Evolutionary conservation across 2,888 invertebrate genomes (phyloP).

Genomic region (Seira musarum): DNA sequence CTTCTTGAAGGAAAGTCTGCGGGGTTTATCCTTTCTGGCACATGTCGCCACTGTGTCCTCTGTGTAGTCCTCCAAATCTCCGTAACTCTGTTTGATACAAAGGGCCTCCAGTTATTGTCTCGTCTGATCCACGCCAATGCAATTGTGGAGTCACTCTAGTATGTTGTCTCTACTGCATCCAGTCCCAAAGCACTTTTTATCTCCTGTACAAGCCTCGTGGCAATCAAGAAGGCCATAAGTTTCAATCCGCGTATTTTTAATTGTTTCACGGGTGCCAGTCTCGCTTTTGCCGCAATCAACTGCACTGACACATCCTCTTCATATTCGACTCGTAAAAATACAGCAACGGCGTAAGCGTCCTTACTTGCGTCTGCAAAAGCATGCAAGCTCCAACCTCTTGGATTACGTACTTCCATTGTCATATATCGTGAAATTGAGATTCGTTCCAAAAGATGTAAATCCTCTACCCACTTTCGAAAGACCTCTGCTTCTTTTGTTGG

Average conservation of each 20-base stretch:
- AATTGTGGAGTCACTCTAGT: slow-evolving; percentile 19
- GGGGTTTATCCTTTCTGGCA: slow-evolving; percentile 3
- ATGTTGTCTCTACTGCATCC: background rate
- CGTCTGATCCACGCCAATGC: slow-evolving; percentile 21
- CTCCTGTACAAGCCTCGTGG: background rate
- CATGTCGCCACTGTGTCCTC: slow-evolving; percentile 8
- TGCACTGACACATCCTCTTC: background rate
- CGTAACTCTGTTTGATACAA: background rate
- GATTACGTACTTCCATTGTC: background rate
- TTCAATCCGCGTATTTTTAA: slow-evolving; percentile 12
- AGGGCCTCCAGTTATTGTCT: background rate
- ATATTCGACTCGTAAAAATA: background rate
- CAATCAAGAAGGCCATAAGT: slow-evolving; percentile 9
- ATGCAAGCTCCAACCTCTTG: background rate
- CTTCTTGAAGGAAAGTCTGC: slow-evolving; percentile 18
- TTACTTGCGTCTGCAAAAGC: background rate
- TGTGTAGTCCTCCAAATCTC: background rate
- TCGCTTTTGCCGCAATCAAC: background rate
- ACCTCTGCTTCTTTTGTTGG: background rate
- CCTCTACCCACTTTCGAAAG: slow-evolving; percentile 2
- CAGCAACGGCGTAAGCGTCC: background rate
- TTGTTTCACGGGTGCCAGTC: slow-evolving; percentile 8
- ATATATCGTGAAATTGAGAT: background rate
- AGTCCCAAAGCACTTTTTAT: background rate
- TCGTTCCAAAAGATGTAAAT: background rate